These are phyloP conservation scores for Carpatolechia fugitivella DNA, from an alignment of 2,888 invertebrate genomes.

Conservation along the genomic window DNA sequence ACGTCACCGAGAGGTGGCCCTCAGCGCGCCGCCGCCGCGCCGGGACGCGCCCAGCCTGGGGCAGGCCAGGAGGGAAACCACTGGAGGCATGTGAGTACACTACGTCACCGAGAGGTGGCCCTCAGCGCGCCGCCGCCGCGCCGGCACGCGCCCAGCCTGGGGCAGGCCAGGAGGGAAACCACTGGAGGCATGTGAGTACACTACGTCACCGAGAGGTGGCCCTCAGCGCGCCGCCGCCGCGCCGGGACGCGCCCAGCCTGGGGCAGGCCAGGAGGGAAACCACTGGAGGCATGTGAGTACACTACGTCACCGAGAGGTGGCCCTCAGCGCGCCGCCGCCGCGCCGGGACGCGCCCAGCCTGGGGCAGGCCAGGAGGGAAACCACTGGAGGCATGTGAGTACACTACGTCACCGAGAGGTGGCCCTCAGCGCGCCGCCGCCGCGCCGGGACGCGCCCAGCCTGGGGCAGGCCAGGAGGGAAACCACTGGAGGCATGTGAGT, in stretches of 20 bases:
- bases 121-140: constrained; percentile 79
- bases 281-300: too few relatives aligned
- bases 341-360: constrained; percentile 31
- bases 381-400: too few relatives aligned
- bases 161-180: constrained; percentile 47
- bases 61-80: constrained; percentile 44
- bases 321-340: constrained; percentile 79
- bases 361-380: constrained; percentile 49
- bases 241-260: constrained; percentile 33
- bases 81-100: too few relatives aligned
- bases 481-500: too few relatives aligned
- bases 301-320: too few relatives aligned
- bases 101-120: too few relatives aligned
- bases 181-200: too few relatives aligned
- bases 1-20: constrained; percentile 78
- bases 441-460: constrained; percentile 28
- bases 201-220: too few relatives aligned
- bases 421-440: constrained; percentile 80
- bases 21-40: constrained; percentile 78
- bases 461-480: constrained; percentile 51
- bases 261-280: constrained; percentile 47
- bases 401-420: too few relatives aligned
- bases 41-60: constrained; percentile 34
- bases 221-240: constrained; percentile 78
- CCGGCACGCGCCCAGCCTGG: constrained; percentile 29